These are phyloP conservation scores for Poecilia picta DNA, from an alignment of 2,797 vertebrate genomes.

Conservation along the genomic window DNA sequence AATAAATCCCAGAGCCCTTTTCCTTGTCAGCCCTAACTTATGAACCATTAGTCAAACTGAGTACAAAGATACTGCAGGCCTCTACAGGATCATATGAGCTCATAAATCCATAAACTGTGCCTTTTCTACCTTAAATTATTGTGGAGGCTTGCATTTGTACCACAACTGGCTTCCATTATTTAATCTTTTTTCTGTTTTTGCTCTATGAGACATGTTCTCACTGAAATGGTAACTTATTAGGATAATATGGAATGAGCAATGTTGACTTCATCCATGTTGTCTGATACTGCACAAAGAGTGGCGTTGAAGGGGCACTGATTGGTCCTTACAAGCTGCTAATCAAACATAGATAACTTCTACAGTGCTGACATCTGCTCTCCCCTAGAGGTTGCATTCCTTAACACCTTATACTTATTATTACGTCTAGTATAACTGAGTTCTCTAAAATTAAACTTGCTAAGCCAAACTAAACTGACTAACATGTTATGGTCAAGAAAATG, in stretches of 20 bases:
- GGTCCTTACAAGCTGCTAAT: constrained; percentile 38
- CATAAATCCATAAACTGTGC: constrained; percentile 65
- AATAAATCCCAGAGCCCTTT: constrained; percentile 63
- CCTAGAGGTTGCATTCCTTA: constrained; percentile 33
- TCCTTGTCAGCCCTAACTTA: constrained; percentile 49
- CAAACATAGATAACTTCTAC: constrained; percentile 27
- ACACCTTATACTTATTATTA: constrained; percentile 26
- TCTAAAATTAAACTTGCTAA: background rate
- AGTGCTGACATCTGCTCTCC: constrained; percentile 13
- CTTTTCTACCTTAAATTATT: constrained; percentile 67
- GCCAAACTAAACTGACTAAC: background rate
- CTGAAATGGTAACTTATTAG: constrained; percentile 17
- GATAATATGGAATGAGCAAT: background rate
- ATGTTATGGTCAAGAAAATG: background rate
- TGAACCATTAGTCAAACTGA: constrained; percentile 63
- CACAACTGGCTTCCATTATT: constrained; percentile 28
- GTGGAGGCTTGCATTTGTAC: constrained; percentile 35
- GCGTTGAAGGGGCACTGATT: constrained; percentile 26
- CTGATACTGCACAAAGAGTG: constrained; percentile 28
- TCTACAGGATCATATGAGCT: constrained; percentile 56
- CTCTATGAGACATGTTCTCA: constrained; percentile 28
- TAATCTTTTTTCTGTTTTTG: constrained; percentile 19
- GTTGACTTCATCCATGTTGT: constrained; percentile 35
- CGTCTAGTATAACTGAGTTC: background rate
- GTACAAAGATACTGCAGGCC: constrained; percentile 43